These are phyloP conservation scores for Drosophila takahashii DNA, from an alignment of 1,140 invertebrate species.

Conservation along the genomic window DNA sequence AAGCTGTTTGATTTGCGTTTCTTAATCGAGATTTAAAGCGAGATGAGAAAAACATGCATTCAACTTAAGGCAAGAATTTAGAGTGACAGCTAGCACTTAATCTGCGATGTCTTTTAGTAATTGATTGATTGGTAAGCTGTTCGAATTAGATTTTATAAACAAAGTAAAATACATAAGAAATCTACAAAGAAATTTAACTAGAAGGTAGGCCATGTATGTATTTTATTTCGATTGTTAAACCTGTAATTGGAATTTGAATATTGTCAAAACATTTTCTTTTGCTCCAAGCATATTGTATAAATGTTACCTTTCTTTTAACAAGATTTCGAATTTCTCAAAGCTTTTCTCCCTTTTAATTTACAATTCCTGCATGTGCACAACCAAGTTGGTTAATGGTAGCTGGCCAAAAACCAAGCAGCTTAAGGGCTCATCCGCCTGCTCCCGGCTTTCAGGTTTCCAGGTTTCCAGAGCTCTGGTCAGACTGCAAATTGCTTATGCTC, in stretches of 20 bases:
- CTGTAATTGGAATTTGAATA: too few relatives aligned
- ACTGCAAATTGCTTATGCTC: slow-evolving; percentile 70
- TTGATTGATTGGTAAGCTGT: neutral
- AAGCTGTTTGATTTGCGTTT: neutral
- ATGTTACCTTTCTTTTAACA: neutral
- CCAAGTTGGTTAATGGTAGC: slow-evolving; percentile 15
- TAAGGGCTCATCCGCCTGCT: slow-evolving; percentile 27
- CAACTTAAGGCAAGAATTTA: neutral
- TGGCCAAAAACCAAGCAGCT: slow-evolving; percentile 44
- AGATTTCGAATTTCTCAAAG: slow-evolving; percentile 14
- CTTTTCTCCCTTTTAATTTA: slow-evolving; percentile 30
- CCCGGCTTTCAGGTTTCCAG: slow-evolving; percentile 3
- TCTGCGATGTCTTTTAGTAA: neutral
- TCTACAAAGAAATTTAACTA: too few relatives aligned
- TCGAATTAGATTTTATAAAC: neutral
- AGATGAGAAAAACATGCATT: neutral
- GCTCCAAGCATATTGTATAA: neutral
- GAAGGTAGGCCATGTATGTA: too few relatives aligned
- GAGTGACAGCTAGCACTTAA: neutral
- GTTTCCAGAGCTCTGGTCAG: slow-evolving; percentile 36
- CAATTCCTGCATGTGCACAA: neutral
- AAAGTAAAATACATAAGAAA: neutral
- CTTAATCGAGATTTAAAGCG: neutral
- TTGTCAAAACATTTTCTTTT: neutral
- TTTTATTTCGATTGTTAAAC: too few relatives aligned